Conservation (phyloP, 92 coral and sea anemone species). For the Muricea muricata region DNA sequence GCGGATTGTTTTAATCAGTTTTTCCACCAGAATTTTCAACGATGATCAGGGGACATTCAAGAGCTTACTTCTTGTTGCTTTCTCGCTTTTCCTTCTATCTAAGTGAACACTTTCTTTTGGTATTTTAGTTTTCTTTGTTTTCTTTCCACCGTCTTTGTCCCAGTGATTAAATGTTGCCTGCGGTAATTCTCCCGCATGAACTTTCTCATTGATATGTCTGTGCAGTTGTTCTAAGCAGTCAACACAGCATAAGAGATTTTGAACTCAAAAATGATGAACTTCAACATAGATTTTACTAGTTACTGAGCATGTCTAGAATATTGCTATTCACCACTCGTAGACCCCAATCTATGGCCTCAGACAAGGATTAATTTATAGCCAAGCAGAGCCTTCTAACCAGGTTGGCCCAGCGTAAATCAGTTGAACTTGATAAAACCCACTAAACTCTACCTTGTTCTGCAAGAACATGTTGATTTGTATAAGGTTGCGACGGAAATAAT, state of each 20-base stretch:
- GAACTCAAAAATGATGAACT: neutral
- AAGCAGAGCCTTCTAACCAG: too few species aligned
- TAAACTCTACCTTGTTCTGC: constrained; percentile 84
- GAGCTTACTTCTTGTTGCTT: neutral
- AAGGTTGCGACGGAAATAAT: constrained; percentile 77
- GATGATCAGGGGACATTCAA: too few species aligned
- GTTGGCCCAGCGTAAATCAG: too few species aligned
- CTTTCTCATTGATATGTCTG: constrained; percentile 73
- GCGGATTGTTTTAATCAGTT: too few species aligned
- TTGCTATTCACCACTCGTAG: too few species aligned
- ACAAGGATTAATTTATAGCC: too few species aligned
- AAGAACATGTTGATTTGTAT: constrained; percentile 52
- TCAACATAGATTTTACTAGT: neutral
- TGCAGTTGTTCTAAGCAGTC: constrained; percentile 68
- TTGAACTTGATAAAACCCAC: too few species aligned
- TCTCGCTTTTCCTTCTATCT: neutral
- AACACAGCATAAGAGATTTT: too few species aligned
- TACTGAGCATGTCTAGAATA: too few species aligned
- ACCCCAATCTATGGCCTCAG: too few species aligned
- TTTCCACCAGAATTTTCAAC: too few species aligned
- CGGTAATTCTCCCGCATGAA: constrained; percentile 66
- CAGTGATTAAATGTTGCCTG: constrained; percentile 61
- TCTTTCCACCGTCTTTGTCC: neutral
- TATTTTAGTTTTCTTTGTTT: neutral
- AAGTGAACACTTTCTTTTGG: neutral